Evolutionary conservation across 2,888 invertebrate species (phyloP).

Genomic region (Mythimna lalbum): DNA sequence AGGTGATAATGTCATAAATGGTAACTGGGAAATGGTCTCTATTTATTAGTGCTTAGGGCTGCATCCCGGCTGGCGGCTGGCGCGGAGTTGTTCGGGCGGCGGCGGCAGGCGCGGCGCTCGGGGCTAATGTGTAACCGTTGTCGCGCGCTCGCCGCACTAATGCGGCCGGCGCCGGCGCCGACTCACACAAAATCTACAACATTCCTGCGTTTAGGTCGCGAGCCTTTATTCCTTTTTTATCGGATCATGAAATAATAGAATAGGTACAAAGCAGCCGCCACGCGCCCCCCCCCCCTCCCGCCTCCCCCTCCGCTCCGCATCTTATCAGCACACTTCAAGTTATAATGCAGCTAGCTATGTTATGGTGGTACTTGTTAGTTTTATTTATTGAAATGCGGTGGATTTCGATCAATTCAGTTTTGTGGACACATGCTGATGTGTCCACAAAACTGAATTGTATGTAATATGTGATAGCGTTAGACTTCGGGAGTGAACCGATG

Average conservation of each 20-base stretch:
- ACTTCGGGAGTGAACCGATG: slow-evolving; percentile 1
- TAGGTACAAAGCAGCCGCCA: slow-evolving; percentile 84
- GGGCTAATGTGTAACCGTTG: slow-evolving; percentile 85
- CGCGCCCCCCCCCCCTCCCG: slow-evolving; percentile 11
- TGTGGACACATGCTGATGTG: slow-evolving; percentile 49
- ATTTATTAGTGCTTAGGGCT: slow-evolving; percentile 10
- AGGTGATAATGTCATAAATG: slow-evolving; percentile 29
- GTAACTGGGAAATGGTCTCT: slow-evolving; percentile 33
- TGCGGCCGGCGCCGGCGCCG: slow-evolving; percentile 90
- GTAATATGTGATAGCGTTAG: slow-evolving; percentile 2
- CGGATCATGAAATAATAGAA: slow-evolving; percentile 87
- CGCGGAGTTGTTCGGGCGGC: slow-evolving; percentile 6
- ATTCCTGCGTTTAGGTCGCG: slow-evolving; percentile 87
- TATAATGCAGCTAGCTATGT: slow-evolving; percentile 61
- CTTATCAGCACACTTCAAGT: slow-evolving; percentile 60
- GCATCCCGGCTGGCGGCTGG: background rate
- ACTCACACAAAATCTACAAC: slow-evolving; percentile 85
- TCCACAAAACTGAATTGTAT: too few species aligned
- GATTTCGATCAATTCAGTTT: slow-evolving; percentile 47
- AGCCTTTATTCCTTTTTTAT: slow-evolving; percentile 87
- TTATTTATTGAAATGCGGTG: slow-evolving; percentile 61
- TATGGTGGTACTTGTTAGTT: slow-evolving; percentile 50
- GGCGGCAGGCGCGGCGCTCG: slow-evolving; percentile 68
- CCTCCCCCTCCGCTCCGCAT: background rate
- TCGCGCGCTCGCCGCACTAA: slow-evolving; percentile 80